Percentiles rank a stretch among this genome's conserved stretches.
Conservation (phyloP, 2,888 invertebrate species). For the Pollenia amentaria region DNA sequence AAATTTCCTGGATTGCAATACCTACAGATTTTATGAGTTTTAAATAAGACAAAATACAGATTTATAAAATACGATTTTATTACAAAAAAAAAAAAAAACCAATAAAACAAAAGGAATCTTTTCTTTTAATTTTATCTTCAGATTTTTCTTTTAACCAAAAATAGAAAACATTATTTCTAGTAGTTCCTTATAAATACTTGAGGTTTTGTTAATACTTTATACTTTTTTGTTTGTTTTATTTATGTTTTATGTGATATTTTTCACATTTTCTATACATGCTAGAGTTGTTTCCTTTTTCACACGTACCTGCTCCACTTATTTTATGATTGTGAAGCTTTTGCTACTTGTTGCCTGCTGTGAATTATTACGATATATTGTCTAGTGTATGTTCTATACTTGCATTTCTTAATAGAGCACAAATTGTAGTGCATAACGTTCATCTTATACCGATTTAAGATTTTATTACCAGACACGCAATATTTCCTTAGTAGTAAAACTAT, state of each 20-base stretch:
- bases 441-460: neutral
- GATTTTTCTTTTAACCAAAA: neutral
- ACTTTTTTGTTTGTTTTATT: neutral
- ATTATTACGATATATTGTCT: neutral
- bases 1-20: conserved; percentile 88
- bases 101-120: too few relatives aligned
- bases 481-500: neutral
- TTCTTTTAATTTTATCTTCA: neutral
- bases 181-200: neutral
- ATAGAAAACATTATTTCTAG: neutral
- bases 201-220: neutral
- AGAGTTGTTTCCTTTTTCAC: too few relatives aligned
- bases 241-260: neutral
- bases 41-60: neutral
- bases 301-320: too few relatives aligned
- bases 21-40: conserved; percentile 81
- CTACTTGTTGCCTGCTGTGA: too few relatives aligned
- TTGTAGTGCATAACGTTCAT: too few relatives aligned
- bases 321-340: too few relatives aligned
- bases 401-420: too few relatives aligned
- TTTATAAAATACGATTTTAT: neutral
- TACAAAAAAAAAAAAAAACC: neutral
- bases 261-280: neutral
- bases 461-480: neutral
- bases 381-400: neutral